Conservation (phyloP, 1,140 invertebrate species). For the Drosophila miranda region DNA sequence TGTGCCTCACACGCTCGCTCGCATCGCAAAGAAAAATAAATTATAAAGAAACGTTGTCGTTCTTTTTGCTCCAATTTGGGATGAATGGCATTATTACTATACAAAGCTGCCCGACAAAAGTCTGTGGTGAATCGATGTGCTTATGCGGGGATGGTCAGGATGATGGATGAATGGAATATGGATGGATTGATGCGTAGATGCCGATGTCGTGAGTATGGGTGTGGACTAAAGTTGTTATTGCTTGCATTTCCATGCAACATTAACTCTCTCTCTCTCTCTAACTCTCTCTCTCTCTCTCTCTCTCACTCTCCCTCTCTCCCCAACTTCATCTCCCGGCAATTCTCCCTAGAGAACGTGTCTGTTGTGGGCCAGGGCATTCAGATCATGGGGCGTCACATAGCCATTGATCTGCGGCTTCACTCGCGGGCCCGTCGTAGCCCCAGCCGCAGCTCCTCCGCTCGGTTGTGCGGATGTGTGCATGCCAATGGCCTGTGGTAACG, state of each 20-base stretch:
- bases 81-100: conserved; percentile 37
- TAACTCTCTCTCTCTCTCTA: not conserved
- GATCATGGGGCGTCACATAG: conserved; percentile 67
- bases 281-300: not conserved
- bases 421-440: conserved; percentile 12
- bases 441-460: not conserved
- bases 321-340: not conserved
- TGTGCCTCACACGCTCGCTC: conserved; percentile 3
- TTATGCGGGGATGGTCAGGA: not conserved
- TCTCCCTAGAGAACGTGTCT: conserved; percentile 58
- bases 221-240: conserved; percentile 1
- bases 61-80: conserved; percentile 3
- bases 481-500: too few relatives aligned
- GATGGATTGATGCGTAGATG: not conserved
- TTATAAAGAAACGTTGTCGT: conserved; percentile 27
- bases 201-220: not conserved
- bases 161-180: not conserved
- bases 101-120: conserved; percentile 37
- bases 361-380: conserved; percentile 67
- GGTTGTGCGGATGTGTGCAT: not conserved
- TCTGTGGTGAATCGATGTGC: conserved; percentile 5
- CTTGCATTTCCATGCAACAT: too few relatives aligned
- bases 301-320: not conserved
- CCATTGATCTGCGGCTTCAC: conserved; percentile 59
- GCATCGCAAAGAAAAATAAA: conserved; percentile 45